Base-by-base conservation (phyloP, 2,888 invertebrate species). In the Epistrophe eligans region DNA sequence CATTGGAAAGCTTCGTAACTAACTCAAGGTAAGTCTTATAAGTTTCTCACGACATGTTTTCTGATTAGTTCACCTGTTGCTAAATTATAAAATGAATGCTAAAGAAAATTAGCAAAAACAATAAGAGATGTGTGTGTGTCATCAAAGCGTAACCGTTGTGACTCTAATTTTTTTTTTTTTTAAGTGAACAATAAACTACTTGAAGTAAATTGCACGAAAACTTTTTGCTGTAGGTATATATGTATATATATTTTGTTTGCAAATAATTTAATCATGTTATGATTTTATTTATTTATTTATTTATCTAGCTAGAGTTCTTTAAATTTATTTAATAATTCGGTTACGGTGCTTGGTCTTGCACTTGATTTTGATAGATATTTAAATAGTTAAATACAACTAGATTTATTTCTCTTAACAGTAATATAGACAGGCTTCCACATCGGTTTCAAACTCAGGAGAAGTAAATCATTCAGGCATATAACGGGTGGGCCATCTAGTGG, bases 21-120 rank as follows among this genome's bases (percentile, higher is more conserved):
- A 66, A 66, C 66, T 66, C 67, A 77, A 70, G 67, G 67, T 70
- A 19, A 66, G 6, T 57, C 66, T 66, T 77, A 58, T 50, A 58
- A 67, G 67, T 77, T 77, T 76, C 77, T 77, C 58, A 77, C 67
- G 38, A 70, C 45, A 35, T 35, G 67, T 45, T 70, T 28, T 70
- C 48, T 48, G 58, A 60, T 77, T n/a, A 64, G 67, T 70, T 77
- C 67, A 70, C 67, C 48, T 67, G 58, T 58, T 67, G 67, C 57
- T 76, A 76, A 77, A 6, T 67, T n/a, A 50, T 43, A 19, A 40
- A 58, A 67, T 58, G 58, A 70, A 70, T 45, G 45, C n/a, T 8
- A 28, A 60, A 38, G 67, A 70, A 77, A 77, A 70, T 77, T 67
- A 70, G 67, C 67, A 70, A 24, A 60, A 57, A 43, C 7, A 60